phyloP scores from a whole-genome alignment of 2,113 vertebrate species.

The Zosterops japonicus region DNA sequence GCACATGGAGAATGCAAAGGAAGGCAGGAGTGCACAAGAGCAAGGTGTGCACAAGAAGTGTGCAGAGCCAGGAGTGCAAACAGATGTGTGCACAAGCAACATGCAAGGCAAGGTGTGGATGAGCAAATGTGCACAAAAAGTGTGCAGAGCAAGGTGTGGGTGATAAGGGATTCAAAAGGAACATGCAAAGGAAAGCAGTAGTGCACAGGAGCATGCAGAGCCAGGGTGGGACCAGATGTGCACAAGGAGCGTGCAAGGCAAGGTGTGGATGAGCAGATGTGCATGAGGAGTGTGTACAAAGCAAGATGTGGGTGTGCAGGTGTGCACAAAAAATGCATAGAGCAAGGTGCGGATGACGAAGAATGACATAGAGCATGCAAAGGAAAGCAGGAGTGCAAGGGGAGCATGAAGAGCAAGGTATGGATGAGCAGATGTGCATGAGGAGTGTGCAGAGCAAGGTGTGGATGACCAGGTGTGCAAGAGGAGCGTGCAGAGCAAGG shows the following conservation, averaged over 20 bases:
- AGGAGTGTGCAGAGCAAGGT: accelerated
- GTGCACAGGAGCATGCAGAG: neutral
- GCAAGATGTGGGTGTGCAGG: neutral
- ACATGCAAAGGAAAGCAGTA: neutral
- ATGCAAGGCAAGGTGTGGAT: neutral
- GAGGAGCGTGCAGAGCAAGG: accelerated
- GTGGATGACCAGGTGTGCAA: accelerated
- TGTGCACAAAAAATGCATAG: neutral
- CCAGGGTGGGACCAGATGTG: too few species aligned
- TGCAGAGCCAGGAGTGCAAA: neutral
- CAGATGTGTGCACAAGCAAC: accelerated
- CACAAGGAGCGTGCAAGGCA: accelerated
- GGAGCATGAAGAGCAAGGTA: accelerated
- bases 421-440: accelerated
- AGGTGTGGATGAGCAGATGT: accelerated
- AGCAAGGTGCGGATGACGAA: neutral
- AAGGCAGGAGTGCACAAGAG: neutral
- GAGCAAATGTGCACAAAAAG: accelerated
- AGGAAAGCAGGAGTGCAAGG: neutral
- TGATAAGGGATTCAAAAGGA: neutral
- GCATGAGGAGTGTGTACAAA: neutral
- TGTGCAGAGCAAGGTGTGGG: accelerated
- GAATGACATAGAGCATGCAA: too few species aligned
- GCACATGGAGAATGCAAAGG: too few species aligned
- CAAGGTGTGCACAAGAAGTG: neutral